These are phyloP conservation scores for Cremastobaeus sp. DNA, from an alignment of 2,888 invertebrate genomes.

Conservation along the genomic window DNA sequence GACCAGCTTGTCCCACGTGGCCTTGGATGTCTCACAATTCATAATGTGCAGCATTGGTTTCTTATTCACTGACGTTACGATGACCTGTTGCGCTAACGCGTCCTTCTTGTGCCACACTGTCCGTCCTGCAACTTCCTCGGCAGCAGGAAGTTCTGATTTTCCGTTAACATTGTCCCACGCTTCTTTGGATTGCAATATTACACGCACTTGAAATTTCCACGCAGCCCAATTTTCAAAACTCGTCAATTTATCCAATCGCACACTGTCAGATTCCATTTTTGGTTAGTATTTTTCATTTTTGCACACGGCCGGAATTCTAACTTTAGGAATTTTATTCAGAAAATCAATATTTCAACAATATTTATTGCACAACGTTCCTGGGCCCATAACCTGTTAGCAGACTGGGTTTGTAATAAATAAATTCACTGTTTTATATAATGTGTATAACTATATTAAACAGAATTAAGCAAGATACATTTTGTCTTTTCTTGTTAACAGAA, in stretches of 20 bases:
- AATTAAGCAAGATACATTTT: no score
- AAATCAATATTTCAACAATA: no score
- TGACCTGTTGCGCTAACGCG: constrained; percentile 63
- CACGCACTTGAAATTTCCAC: constrained; percentile 39
- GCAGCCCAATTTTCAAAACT: constrained; percentile 26
- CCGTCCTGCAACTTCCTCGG: background rate
- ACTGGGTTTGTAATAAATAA: no score
- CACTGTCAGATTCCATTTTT: background rate
- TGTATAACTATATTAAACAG: no score
- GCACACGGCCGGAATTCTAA: no score
- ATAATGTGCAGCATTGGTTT: constrained; percentile 63
- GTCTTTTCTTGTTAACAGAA: no score
- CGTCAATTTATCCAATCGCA: constrained; percentile 2
- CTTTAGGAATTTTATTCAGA: background rate
- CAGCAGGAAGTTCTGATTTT: background rate
- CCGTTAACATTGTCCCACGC: constrained; percentile 25
- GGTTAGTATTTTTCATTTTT: no score
- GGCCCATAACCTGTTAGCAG: constrained; percentile 33
- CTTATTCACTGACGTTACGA: constrained; percentile 60
- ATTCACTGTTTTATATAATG: no score
- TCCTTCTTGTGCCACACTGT: constrained; percentile 53
- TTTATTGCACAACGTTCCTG: constrained; percentile 4
- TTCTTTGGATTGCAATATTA: constrained; percentile 26
- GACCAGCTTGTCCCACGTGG: constrained; percentile 67
- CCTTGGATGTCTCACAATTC: constrained; percentile 63